Evolutionary conservation across 2,113 vertebrate genomes (phyloP), one percentile per base, ranked within the genome.

Genomic region (Cyanocitta stelleri): DNA sequence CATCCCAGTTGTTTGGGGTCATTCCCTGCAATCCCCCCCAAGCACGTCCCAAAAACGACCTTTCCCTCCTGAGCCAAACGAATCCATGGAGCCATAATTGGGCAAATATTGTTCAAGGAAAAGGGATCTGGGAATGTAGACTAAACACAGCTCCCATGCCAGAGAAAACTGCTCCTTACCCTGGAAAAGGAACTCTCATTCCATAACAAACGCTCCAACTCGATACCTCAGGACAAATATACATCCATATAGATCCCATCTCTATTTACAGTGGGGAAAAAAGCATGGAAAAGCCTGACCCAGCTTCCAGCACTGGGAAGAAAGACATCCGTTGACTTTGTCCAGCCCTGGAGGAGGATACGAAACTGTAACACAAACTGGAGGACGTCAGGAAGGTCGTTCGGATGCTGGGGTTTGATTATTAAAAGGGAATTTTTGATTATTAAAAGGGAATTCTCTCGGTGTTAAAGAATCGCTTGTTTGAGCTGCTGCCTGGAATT

Each of bases 71-170:
- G 2, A 75, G 78, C 66, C 37, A 7, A 91, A 69, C 4, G 1
- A 90, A 90, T 41, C 82, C 5, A 0, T 3, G 58, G 20, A 35
- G 51, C 83, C 4, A 8, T 43, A 90, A 94, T 74, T 55, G 78
- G 72, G 64, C 80, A 89, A 90, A 96, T 32, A 67, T 75, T 90
- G 79, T 78, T 78, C 44, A 29, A 92, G 89, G 91, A 90, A 85
- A 95, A 95, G 80, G 64, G 94, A 75, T 84, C 72, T 6, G 76
- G 55, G 94, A 35, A 33, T 2, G 73, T 27, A 95, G 95, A 95
- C 91, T 95, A 93, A 97, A 97, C 94, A 96, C 5, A 21, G 51
- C 35, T 84, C 84, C 76, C 85, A 10, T 41, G 93, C 95, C 96
- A 94, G 95, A 89, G 76, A 89, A 95, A 95, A 93, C 89, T 7